Evolutionary conservation across 2,888 invertebrate species (phyloP), one percentile per base, ranked within the genome.

Genomic region (Tiphia femorata): DNA sequence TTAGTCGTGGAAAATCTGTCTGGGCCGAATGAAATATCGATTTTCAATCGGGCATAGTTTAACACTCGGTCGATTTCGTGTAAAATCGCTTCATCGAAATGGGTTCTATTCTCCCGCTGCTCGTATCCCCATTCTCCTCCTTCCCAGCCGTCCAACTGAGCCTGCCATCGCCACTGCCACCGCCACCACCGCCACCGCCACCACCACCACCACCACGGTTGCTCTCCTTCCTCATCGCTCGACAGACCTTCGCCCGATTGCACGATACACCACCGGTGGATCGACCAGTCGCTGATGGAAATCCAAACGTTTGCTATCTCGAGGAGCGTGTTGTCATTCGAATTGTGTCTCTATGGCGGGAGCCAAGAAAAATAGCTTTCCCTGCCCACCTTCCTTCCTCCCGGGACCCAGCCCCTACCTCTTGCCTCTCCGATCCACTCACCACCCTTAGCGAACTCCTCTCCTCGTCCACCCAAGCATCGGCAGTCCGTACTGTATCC

Each of bases 31-130:
- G 70, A 75, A 72, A 72, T 71, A 76, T 77, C 73, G 75, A 77
- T 70, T 75, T 76, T 75, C 73, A 75, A 77, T 76, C 75, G 62
- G 66, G 64, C 69, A 69, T 73, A 76, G 75, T 71, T 77, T 72
- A 74, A 77, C 77, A 74, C 73, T 70, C 70, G 70, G 70, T 64
- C 74, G 77, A 75, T 77, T 74, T 73, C 67, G 58, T 70, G 73
- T 72, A 70, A 72, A 77, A 77, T 73, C 69, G 70, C 64, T 23
- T 30, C 19, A 49, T 29, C 33, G 8, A 25, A 17, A 12, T 23
- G 41, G 40, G 10, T 19, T 12, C n/a, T 8, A 8, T 20, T 29
- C 49, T 46, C 51, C 42, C 12, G 27, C 38, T 43, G n/a, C n/a
- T n/a, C n/a, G n/a, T n/a, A n/a, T n/a, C n/a, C n/a, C n/a, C n/a